phyloP scores from a whole-genome alignment of 2,113 vertebrate genomes.

The Coturnix japonica region DNA sequence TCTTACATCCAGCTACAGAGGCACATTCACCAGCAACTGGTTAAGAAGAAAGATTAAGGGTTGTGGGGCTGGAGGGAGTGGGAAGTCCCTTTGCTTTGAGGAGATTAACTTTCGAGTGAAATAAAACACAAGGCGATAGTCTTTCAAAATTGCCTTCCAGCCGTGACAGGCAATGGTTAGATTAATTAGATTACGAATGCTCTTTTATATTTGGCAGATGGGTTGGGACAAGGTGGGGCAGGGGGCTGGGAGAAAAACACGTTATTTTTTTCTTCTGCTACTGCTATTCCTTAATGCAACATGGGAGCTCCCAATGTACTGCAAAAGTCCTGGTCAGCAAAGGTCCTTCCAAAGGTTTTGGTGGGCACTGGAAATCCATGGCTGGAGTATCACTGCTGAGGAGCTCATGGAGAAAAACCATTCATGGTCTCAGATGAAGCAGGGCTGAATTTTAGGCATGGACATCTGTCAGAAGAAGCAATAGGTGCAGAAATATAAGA shows the following conservation, averaged over 20 bases:
- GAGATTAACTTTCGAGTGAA: slow-evolving; percentile 68
- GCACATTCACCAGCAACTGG: slow-evolving; percentile 19
- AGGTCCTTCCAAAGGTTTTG: background rate
- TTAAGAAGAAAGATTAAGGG: slow-evolving; percentile 36
- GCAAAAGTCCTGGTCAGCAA: background rate
- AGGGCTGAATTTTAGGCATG: background rate
- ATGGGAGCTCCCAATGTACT: background rate
- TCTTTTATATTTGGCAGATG: slow-evolving; percentile 63
- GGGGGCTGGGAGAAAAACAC: background rate
- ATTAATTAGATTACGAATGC: slow-evolving; percentile 74
- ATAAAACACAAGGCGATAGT: slow-evolving; percentile 66
- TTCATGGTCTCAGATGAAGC: background rate
- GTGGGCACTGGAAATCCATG: background rate
- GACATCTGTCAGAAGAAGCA: background rate
- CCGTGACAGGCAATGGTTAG: slow-evolving; percentile 57
- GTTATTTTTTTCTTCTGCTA: background rate
- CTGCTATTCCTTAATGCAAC: background rate
- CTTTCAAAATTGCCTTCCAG: slow-evolving; percentile 74
- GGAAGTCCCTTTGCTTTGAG: slow-evolving; percentile 68
- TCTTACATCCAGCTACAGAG: slow-evolving; percentile 4
- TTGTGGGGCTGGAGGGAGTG: background rate
- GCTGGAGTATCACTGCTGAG: background rate
- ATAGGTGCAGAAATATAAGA: too few species aligned
- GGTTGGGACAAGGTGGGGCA: slow-evolving; percentile 27
- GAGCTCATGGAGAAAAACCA: background rate